Percentiles rank a stretch among this genome's conserved stretches.
Evolutionary conservation across 2,797 vertebrate species (phyloP).

Genomic region (Euphonia xanthogaster): DNA sequence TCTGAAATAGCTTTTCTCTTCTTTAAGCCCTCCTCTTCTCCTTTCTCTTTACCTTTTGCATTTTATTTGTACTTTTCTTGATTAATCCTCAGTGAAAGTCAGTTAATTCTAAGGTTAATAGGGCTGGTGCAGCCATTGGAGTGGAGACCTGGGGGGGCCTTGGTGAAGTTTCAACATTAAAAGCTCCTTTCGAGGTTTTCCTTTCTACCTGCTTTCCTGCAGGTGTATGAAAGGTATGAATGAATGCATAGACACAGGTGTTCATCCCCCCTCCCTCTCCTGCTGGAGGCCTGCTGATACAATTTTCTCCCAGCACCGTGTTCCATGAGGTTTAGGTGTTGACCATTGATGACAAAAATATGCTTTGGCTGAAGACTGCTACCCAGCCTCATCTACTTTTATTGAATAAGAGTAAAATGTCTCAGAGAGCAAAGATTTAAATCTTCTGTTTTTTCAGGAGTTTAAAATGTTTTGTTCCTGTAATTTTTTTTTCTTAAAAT

Average conservation of each 20-base stretch:
- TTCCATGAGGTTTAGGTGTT: neutral
- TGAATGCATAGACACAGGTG: neutral
- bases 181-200: neutral
- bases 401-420: fast-evolving
- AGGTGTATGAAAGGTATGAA: neutral
- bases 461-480: neutral
- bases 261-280: neutral
- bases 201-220: neutral
- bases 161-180: neutral
- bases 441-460: neutral
- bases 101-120: neutral
- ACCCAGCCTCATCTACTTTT: neutral
- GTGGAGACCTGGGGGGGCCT: neutral
- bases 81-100: neutral
- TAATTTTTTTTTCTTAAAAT: neutral
- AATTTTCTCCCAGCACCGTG: neutral
- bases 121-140: neutral
- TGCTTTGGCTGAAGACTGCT: neutral
- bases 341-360: neutral
- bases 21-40: fast-evolving
- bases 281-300: neutral
- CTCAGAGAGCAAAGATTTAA: neutral
- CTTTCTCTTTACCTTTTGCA: neutral
- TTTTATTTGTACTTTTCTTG: neutral
- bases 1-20: neutral